Evolutionary conservation across 2,888 invertebrate species (phyloP).

Genomic region (Trichopoda pennipes): DNA sequence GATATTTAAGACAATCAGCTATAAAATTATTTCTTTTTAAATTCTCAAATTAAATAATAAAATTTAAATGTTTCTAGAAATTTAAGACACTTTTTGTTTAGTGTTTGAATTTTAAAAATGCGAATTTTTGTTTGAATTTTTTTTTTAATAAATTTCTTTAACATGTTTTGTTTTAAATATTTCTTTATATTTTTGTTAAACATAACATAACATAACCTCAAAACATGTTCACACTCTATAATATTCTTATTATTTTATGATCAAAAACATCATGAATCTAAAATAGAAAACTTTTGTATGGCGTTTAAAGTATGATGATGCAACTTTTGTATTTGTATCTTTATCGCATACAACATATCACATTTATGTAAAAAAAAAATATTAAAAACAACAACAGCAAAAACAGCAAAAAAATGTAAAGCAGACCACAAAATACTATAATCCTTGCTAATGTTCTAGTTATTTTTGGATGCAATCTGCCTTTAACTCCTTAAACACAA

Average conservation of each 20-base stretch:
- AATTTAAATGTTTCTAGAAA: too few species aligned
- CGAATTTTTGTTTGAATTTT: too few species aligned
- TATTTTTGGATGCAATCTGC: neutral
- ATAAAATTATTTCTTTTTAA: too few species aligned
- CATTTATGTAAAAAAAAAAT: conserved; percentile 25
- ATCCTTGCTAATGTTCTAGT: conserved; percentile 64
- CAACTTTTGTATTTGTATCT: conserved; percentile 41
- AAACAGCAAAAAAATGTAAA: conserved; percentile 5
- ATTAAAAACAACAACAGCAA: neutral
- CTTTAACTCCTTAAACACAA: neutral
- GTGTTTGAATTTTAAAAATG: too few species aligned
- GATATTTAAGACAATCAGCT: too few species aligned
- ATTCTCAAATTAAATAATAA: too few species aligned
- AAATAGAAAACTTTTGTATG: conserved; percentile 17
- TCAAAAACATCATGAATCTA: conserved; percentile 11
- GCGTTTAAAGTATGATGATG: conserved; percentile 26
- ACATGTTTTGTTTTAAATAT: neutral
- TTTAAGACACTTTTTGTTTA: too few species aligned
- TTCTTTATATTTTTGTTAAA: conserved; percentile 28
- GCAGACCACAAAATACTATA: conserved; percentile 56
- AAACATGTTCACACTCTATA: conserved; percentile 62
- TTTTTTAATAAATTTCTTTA: neutral
- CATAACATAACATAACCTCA: conserved; percentile 51
- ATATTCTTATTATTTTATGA: conserved; percentile 44
- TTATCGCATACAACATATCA: conserved; percentile 52